Base-by-base conservation (phyloP, 2,888 invertebrate genomes). In the Eupelmus urozonus region DNA sequence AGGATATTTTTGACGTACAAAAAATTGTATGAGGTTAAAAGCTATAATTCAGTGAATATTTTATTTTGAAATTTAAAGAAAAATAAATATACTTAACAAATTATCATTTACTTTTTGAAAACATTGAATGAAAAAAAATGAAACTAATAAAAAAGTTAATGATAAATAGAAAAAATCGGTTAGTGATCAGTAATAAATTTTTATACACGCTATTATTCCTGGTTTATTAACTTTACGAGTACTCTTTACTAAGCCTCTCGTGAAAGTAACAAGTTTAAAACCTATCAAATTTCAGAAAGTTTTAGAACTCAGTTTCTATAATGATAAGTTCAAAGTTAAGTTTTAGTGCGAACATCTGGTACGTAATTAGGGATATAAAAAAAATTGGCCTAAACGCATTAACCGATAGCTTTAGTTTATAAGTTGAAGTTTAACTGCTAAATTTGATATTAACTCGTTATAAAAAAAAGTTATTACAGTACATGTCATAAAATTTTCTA, bases 271-370 rank as follows among this genome's bases (percentile, higher is more conserved):
- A 34, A 45, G 45, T 51, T 51, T 51, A 11, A 20, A 51, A 13
- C 51, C 51, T 51, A 59, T 27, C n/a, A 59, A 29, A 29, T 29
- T 29, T 59, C n/a, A n/a, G n/a, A 27, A 29, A 59, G 59, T 27
- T 59, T 29, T 4, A 27, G 4, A 59, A 1, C 29, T 51, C 59
- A 59, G 29, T 59, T 59, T 59, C 59, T 59, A 59, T 23, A 29
- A 0, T 0, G 23, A 23, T 59, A 59, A 59, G 29, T 59, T 34
- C 34, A 16, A n/a, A 20, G 51, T 51, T 51, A 51, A n/a, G 57
- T n/a, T 59, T 45, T 59, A 29, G 16, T n/a, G 13, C 18, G 29
- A n/a, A 5, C 27, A 34, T n/a, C 59, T 59, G 51, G 3, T 29
- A 29, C 29, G n/a, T 29, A n/a, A 59, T 29, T 34, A 13, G 11